Conservation (phyloP, 2,888 invertebrate species). For the Caenorhabditis sulstoni region DNA sequence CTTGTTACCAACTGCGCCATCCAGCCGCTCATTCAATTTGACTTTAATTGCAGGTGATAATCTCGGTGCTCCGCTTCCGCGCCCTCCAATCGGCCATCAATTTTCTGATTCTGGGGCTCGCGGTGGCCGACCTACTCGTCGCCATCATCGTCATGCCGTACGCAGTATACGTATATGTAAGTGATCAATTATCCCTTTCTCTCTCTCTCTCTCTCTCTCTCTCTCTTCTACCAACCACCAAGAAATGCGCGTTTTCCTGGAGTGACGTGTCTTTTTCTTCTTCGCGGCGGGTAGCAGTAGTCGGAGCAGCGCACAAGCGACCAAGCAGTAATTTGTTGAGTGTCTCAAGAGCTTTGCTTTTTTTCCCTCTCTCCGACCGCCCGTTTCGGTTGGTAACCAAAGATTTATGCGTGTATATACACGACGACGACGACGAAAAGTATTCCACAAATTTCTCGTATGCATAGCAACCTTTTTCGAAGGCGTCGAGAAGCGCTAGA, state of each 20-base stretch:
- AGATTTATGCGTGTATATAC: constrained; percentile 35
- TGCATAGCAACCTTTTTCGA: background rate
- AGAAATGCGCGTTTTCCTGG: constrained; percentile 49
- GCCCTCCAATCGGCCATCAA: constrained; percentile 94
- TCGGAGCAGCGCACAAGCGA: constrained; percentile 28
- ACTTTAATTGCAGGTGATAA: constrained; percentile 67
- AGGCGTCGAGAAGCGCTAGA: constrained; percentile 16
- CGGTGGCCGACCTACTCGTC: constrained; percentile 79
- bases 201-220: too few species aligned
- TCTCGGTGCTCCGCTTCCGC: constrained; percentile 78
- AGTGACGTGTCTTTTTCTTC: constrained; percentile 35
- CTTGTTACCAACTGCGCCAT: too few species aligned
- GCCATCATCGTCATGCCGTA: constrained; percentile 80
- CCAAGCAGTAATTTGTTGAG: constrained; percentile 52
- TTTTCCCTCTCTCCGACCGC: too few species aligned
- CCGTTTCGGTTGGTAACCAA: background rate
- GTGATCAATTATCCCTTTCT: constrained; percentile 54
- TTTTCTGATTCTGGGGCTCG: constrained; percentile 95
- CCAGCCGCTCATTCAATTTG: too few species aligned
- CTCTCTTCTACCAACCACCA: too few species aligned
- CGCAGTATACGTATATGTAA: constrained; percentile 79
- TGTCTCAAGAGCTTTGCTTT: constrained; percentile 20
- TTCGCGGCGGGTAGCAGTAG: background rate
- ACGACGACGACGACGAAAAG: constrained; percentile 17
- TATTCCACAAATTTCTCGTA: constrained; percentile 1